Evolutionary conservation across 2,888 invertebrate species (phyloP).

Genomic region (Ryuthela nishihirai): DNA sequence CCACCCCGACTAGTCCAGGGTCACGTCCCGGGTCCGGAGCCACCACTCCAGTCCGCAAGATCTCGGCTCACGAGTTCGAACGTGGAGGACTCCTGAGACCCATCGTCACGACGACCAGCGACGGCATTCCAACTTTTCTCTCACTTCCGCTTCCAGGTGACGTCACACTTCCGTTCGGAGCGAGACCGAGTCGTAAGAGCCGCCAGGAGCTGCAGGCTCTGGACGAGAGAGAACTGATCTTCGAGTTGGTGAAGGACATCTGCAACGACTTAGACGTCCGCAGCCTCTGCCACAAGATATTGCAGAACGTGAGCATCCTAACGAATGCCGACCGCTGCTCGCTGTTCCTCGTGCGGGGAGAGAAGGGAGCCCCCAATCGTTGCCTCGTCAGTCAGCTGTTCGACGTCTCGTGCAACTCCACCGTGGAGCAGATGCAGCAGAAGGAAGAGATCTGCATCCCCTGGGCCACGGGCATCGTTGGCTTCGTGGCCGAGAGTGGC

Average conservation of each 20-base stretch:
- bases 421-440: slow-evolving; percentile 86
- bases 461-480: slow-evolving; percentile 93
- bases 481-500: slow-evolving; percentile 88
- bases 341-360: slow-evolving; percentile 64
- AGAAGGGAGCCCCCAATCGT: slow-evolving; percentile 57
- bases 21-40: slow-evolving; percentile 77
- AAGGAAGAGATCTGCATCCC: slow-evolving; percentile 89
- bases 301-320: slow-evolving; percentile 85
- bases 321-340: slow-evolving; percentile 90
- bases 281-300: slow-evolving; percentile 90
- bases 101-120: slow-evolving; percentile 80
- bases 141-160: slow-evolving; percentile 58
- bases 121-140: slow-evolving; percentile 90
- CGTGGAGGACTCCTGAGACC: slow-evolving; percentile 82
- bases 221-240: slow-evolving; percentile 90
- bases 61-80: slow-evolving; percentile 95
- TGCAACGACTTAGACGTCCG: slow-evolving; percentile 93
- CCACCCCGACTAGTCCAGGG: slow-evolving; percentile 47
- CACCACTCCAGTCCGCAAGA: slow-evolving; percentile 86
- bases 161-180: slow-evolving; percentile 57
- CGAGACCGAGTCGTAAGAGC: slow-evolving; percentile 23
- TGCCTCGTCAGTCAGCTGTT: slow-evolving; percentile 89
- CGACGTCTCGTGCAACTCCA: slow-evolving; percentile 90
- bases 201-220: slow-evolving; percentile 68
- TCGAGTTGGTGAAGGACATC: slow-evolving; percentile 94